phyloP scores from a whole-genome alignment of 2,888 invertebrate genomes.

The Melanostoma scalare region DNA sequence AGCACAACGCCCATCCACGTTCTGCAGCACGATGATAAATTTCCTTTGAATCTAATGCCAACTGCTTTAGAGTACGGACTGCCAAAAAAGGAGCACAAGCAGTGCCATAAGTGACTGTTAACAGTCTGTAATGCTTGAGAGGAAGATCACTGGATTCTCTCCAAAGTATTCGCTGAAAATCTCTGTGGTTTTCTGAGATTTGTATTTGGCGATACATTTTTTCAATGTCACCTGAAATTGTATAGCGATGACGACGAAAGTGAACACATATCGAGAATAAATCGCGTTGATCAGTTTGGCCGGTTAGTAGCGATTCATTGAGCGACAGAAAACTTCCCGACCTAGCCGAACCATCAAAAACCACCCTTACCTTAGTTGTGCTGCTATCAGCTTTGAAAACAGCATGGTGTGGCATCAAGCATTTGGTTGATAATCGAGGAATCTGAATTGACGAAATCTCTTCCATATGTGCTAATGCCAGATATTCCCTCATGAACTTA shows the following conservation, averaged over 20 bases:
- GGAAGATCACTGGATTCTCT: slow-evolving; percentile 19
- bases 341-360: neutral
- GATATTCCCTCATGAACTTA: slow-evolving; percentile 43
- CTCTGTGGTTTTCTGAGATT: slow-evolving; percentile 23
- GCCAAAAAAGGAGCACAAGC: slow-evolving; percentile 63
- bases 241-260: slow-evolving; percentile 42
- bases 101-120: slow-evolving; percentile 57
- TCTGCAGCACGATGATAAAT: slow-evolving; percentile 58
- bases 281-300: slow-evolving; percentile 37
- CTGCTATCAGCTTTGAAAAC: slow-evolving; percentile 53
- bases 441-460: slow-evolving; percentile 29
- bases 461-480: slow-evolving; percentile 43
- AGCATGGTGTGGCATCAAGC: slow-evolving; percentile 50
- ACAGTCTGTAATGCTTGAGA: slow-evolving; percentile 39
- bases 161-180: slow-evolving; percentile 57
- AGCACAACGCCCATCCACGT: too few species aligned
- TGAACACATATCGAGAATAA: slow-evolving; percentile 34
- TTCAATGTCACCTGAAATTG: slow-evolving; percentile 48
- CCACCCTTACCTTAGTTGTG: slow-evolving; percentile 1
- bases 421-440: slow-evolving; percentile 9
- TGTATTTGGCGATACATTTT: slow-evolving; percentile 60
- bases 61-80: slow-evolving; percentile 49
- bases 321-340: slow-evolving; percentile 4
- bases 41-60: slow-evolving; percentile 57
- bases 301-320: slow-evolving; percentile 39